Evolutionary conservation across 2,113 vertebrate species (phyloP), one percentile per base, ranked within the genome.

Genomic region (Glareola pratincola): DNA sequence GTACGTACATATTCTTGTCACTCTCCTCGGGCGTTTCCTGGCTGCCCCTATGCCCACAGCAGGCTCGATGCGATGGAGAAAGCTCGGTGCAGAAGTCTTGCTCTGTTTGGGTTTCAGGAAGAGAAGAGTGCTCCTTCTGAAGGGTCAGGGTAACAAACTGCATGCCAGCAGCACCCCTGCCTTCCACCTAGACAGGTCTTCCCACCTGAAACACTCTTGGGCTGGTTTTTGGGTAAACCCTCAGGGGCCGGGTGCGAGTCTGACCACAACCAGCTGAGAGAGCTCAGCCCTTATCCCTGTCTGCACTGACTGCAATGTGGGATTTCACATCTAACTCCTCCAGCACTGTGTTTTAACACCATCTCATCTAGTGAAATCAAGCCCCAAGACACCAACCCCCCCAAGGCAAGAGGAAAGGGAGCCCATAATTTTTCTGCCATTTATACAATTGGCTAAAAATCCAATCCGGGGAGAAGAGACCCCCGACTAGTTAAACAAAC

Each of bases 61-160:
- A 17, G 14, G 16, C 36, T 67, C 4, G 0, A 4, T 1, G 20
- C 20, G 11, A 26, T 8, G 3, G 7, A 17, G 36, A 75, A 13
- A 87, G 22, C 62, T 60, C 4, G 0, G 32, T 13, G 7, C 9
- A 12, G n/a, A n/a, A 22, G 8, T 12, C 73, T 32, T 32, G 10
- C 56, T 51, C 50, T 16, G 1, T 18, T 24, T 8, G 7, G 24
- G 10, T 21, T 53, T 63, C 7, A 1, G n/a, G 24, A 19, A 50
- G 22, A 50, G 19, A 14, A 73, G 12, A 23, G 7, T 3, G 2
- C 43, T 81, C 6, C 2, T 41, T 12, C 37, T 37, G 67, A 75
- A 59, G 39, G 37, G 47, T 5, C 41, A 57, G 5, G 27, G 15
- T 83, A 48, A n/a, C 34, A 21, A 90, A 53, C 2, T 6, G 7